Evolutionary conservation across 2,888 invertebrate genomes (phyloP).

Genomic region (Syrphus vitripennis): DNA sequence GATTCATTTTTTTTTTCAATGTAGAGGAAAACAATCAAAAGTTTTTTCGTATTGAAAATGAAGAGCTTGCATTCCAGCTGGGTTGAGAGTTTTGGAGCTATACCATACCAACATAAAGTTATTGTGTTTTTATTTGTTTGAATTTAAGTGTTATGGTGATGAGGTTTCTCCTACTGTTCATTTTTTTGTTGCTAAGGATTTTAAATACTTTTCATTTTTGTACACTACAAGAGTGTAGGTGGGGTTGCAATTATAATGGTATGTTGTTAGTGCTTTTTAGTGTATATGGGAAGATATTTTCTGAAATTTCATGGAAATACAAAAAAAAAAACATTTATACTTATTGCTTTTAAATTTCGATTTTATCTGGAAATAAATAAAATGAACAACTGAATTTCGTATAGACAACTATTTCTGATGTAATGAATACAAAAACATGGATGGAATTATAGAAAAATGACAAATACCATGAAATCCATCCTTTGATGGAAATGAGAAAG

Average conservation of each 20-base stretch:
- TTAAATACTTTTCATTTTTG: conserved; percentile 25
- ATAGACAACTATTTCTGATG: too few species aligned
- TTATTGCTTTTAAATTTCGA: neutral
- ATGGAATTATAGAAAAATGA: too few species aligned
- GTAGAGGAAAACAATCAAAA: conserved; percentile 30
- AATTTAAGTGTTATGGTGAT: conserved; percentile 27
- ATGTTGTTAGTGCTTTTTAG: conserved; percentile 15
- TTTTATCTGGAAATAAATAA: too few species aligned
- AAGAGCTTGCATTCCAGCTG: neutral
- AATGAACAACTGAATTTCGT: too few species aligned
- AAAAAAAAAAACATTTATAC: neutral
- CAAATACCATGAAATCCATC: too few species aligned
- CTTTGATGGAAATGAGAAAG: too few species aligned
- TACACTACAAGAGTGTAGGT: conserved; percentile 10
- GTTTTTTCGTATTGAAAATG: conserved; percentile 19
- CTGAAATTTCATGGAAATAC: neutral
- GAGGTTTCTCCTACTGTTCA: neutral
- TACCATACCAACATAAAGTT: conserved; percentile 19
- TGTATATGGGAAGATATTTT: too few species aligned
- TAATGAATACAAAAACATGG: too few species aligned
- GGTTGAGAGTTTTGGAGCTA: too few species aligned
- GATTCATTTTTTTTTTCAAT: neutral
- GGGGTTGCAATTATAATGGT: conserved; percentile 30
- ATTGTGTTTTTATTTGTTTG: conserved; percentile 17
- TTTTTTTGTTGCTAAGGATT: neutral